Evolutionary conservation across 1,140 invertebrate species (phyloP).

Genomic region (Octopus bimaculoides): DNA sequence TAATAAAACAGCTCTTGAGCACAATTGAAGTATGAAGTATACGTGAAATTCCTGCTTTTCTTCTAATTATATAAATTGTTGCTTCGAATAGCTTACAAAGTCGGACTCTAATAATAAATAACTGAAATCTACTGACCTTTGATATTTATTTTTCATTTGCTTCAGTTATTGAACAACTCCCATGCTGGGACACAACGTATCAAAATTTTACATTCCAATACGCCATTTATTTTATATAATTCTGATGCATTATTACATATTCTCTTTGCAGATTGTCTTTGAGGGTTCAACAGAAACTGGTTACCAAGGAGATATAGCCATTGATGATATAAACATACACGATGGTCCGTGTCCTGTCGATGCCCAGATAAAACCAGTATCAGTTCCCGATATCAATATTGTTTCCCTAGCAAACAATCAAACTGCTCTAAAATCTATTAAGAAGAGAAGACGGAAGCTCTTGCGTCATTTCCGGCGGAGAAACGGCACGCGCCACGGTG

Average conservation of each 20-base stretch:
- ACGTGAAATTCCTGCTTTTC: too few species aligned
- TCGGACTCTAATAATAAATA: too few species aligned
- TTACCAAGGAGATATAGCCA: conserved; percentile 48
- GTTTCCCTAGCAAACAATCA: not conserved
- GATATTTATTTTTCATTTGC: too few species aligned
- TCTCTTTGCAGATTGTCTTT: conserved; percentile 38
- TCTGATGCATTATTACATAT: not conserved
- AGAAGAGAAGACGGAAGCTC: not conserved
- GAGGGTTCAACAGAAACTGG: conserved; percentile 39
- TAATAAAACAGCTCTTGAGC: too few species aligned
- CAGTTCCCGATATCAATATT: not conserved
- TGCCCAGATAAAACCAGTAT: not conserved
- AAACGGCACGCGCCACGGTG: not conserved
- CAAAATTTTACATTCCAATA: too few species aligned
- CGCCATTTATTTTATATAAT: too few species aligned
- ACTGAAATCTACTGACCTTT: too few species aligned
- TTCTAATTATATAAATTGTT: too few species aligned
- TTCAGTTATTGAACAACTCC: too few species aligned
- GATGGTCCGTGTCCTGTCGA: conserved; percentile 41
- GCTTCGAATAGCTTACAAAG: too few species aligned
- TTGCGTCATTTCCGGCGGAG: not conserved
- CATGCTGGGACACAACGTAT: too few species aligned
- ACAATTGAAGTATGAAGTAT: too few species aligned
- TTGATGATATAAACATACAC: conserved; percentile 57
- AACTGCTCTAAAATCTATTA: not conserved